Evolutionary conservation across 2,113 vertebrate genomes (phyloP).

Genomic region (Grantiella picta): DNA sequence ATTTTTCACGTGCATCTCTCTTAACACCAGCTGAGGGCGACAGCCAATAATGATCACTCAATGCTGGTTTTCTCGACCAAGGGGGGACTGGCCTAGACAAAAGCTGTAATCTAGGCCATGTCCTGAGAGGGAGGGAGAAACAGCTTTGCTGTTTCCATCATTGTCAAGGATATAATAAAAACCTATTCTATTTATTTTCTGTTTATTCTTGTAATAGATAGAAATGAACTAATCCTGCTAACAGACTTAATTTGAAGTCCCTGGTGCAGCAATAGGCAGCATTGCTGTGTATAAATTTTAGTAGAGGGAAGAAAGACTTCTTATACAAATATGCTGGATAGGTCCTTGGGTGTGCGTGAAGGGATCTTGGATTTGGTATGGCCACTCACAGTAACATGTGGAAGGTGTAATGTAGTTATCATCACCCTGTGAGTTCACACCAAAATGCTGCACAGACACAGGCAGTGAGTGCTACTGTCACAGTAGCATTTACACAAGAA

Average conservation of each 20-base stretch:
- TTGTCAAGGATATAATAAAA: background rate
- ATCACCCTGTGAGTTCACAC: background rate
- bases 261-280: background rate
- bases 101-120: background rate
- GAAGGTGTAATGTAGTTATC: background rate
- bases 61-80: background rate
- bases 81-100: background rate
- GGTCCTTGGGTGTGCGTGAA: background rate
- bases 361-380: background rate
- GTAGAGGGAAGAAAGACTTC: background rate
- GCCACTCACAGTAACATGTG: background rate
- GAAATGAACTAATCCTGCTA: background rate
- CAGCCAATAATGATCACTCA: background rate
- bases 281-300: background rate
- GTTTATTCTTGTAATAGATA: background rate
- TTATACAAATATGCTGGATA: background rate
- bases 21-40: background rate
- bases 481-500: background rate
- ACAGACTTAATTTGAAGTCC: background rate
- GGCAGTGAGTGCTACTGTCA: background rate
- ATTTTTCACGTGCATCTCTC: background rate
- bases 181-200: background rate
- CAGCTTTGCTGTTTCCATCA: background rate
- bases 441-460: background rate
- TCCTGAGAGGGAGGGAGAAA: background rate